These are phyloP conservation scores for Pachydiplax longipennis DNA, from an alignment of 2,888 invertebrate species.

Conservation along the genomic window DNA sequence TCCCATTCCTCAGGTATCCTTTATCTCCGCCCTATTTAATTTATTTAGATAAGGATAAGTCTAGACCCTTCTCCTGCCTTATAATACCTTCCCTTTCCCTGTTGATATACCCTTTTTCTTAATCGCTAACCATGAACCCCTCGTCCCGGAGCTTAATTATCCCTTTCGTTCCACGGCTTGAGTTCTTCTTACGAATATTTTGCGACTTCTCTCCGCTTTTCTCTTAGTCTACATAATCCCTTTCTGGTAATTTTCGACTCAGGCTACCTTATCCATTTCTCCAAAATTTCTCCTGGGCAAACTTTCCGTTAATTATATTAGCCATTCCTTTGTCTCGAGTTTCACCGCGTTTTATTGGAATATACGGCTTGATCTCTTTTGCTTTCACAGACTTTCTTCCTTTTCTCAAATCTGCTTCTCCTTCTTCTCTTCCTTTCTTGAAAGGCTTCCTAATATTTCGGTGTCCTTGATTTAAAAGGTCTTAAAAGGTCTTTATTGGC, in stretches of 20 bases:
- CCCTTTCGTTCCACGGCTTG: neutral
- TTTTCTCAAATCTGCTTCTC: too few relatives aligned
- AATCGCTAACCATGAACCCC: neutral
- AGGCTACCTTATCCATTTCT: neutral
- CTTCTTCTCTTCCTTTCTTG: too few relatives aligned
- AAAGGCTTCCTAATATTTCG: too few relatives aligned
- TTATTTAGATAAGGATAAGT: too few relatives aligned
- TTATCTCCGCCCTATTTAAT: neutral
- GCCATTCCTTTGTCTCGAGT: too few relatives aligned
- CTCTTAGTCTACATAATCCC: neutral
- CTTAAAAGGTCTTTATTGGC: too few relatives aligned
- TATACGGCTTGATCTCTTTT: too few relatives aligned
- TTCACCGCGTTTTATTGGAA: too few relatives aligned
- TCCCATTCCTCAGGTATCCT: neutral
- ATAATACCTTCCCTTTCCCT: neutral
- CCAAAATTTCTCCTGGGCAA: neutral
- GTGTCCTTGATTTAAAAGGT: too few relatives aligned
- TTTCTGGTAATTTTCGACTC: neutral
- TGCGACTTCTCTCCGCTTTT: neutral
- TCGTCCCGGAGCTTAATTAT: neutral
- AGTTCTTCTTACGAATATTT: neutral
- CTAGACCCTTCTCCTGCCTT: neutral
- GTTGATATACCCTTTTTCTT: neutral
- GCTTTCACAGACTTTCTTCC: too few relatives aligned
- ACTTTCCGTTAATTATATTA: too few relatives aligned